phyloP scores from a whole-genome alignment of 2,797 vertebrate species.

The Paramormyrops hopkinsi region DNA sequence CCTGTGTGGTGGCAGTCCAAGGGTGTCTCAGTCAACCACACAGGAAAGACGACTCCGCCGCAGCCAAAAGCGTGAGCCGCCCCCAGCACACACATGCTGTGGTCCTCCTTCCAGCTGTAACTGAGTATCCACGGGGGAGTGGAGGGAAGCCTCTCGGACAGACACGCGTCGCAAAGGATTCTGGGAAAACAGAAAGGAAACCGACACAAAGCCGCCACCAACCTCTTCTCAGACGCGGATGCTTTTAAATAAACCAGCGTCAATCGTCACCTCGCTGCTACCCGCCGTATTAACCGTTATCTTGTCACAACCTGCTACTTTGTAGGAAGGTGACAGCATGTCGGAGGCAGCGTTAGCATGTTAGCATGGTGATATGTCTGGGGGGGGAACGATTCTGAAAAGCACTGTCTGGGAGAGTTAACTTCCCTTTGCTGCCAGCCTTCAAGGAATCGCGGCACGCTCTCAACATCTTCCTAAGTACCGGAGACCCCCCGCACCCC shows the following conservation, averaged over 20 bases:
- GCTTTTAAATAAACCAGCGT: slow-evolving; percentile 22
- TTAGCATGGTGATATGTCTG: slow-evolving; percentile 10
- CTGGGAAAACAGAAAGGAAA: slow-evolving; percentile 1
- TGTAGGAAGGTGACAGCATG: slow-evolving; percentile 4
- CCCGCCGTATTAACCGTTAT: slow-evolving; percentile 9
- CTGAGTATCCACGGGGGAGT: neutral
- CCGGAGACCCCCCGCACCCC: slow-evolving; percentile 22
- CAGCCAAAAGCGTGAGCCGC: neutral
- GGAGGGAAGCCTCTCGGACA: neutral
- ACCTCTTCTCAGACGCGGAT: neutral
- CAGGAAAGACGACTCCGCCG: slow-evolving; percentile 27
- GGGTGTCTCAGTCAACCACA: neutral
- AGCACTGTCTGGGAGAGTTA: neutral
- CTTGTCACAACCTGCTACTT: slow-evolving; percentile 17
- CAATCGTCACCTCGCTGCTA: slow-evolving; percentile 14
- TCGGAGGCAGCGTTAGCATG: slow-evolving; percentile 7
- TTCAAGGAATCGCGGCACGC: slow-evolving; percentile 31
- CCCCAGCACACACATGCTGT: neutral
- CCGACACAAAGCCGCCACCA: neutral
- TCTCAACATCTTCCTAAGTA: slow-evolving; percentile 31
- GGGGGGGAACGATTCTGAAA: neutral
- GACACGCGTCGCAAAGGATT: neutral
- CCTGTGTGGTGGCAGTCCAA: neutral
- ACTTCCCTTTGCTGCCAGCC: slow-evolving; percentile 26
- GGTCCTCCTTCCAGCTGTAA: neutral